Conservation (phyloP, 2,888 invertebrate genomes). For the Metalampra italica region DNA sequence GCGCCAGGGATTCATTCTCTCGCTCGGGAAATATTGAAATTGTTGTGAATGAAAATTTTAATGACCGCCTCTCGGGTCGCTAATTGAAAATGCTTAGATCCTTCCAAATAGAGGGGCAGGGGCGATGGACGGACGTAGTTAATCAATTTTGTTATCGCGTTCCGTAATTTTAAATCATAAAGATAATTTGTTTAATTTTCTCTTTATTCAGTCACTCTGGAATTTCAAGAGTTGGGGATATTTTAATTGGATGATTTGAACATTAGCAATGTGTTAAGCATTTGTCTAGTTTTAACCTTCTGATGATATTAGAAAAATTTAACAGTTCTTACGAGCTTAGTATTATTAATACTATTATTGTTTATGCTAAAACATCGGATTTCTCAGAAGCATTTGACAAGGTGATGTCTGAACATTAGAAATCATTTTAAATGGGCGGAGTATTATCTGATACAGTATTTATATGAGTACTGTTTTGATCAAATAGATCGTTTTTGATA, state of each 20-base stretch:
- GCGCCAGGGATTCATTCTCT: constrained; percentile 33
- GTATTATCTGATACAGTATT: no score
- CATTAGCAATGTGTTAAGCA: no score
- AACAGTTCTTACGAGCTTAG: no score
- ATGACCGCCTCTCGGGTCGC: constrained; percentile 53
- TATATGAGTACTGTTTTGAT: no score
- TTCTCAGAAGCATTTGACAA: no score
- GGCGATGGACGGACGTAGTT: constrained; percentile 23
- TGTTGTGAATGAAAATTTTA: constrained; percentile 74
- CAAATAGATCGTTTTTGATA: background rate
- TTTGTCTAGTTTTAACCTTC: no score
- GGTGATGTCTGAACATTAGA: no score
- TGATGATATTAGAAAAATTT: no score
- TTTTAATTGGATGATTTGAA: background rate
- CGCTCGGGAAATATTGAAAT: constrained; percentile 58
- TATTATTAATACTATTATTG: no score
- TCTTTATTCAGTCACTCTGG: background rate
- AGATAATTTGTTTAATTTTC: constrained; percentile 15
- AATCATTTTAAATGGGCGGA: no score
- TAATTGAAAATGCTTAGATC: constrained; percentile 63
- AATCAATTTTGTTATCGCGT: constrained; percentile 51
- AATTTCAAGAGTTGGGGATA: background rate
- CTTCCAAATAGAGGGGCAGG: constrained; percentile 24
- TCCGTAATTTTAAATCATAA: constrained; percentile 22
- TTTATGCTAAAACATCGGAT: no score